Base-by-base conservation (phyloP, 2,113 vertebrate genomes). In the Excalfactoria chinensis region DNA sequence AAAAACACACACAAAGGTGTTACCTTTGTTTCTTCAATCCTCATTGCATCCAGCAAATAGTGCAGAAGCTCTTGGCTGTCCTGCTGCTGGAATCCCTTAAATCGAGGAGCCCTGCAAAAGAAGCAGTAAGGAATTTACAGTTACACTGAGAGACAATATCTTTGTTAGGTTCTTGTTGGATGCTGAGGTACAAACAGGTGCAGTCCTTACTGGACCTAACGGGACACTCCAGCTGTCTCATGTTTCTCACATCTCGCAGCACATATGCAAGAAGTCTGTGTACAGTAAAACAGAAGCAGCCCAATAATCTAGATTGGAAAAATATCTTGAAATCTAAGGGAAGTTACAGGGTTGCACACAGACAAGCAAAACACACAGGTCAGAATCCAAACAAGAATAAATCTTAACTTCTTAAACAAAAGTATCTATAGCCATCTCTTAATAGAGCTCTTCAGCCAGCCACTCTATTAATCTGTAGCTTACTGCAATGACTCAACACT, bases 1-100 rank as follows among this genome's bases (percentile, higher is more conserved):
- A 58, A 67, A 94, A 90, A 79, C 18, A 91, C 6, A 32, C 53
- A 88, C 32, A 78, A 85, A 92, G 63, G 59, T 1, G 37, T 97
- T 95, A 99, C 99, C 98, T 99, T 99, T 83, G 98, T 99, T 97
- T 99, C 99, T 95, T 99, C 99, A 81, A 98, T 98, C 92, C 99
- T 98, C 95, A 99, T 98, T 19, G 99, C 98, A 97, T 99, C 99
- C 95, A 99, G 94, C 77, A 99, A 95, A 95, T 99, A 99, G 91
- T 99, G 99, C 80, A 99, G 98, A 64, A 99, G 98, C 92, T 99
- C 99, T 95, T 99, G 99, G 94, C 99, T 99, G 97, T 99, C 99
- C 93, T 99, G 99, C 83, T 99, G 99, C 96, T 99, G 99, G 97
- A 99, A 99, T 44, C 98, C 98, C 93, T 99, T 99, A 97, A 99